Base-by-base conservation (phyloP, 2,888 invertebrate genomes). In the Anagyrus pseudococci region DNA sequence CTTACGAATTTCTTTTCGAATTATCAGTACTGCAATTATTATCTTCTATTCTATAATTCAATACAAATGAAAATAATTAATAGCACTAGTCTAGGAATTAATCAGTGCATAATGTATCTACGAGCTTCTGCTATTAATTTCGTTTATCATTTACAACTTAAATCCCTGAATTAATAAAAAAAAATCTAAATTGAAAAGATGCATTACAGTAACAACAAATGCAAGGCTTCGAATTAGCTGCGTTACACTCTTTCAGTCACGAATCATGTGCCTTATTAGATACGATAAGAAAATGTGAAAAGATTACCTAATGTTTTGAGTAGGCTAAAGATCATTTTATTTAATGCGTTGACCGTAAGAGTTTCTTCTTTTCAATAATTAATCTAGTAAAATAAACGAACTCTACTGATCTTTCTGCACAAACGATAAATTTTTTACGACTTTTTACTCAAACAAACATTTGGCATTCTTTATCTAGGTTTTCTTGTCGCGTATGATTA, bases 191-290 rank as follows among this genome's bases (percentile, higher is more conserved):
- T n/a, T n/a, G n/a, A n/a, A n/a, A n/a, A n/a, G n/a, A n/a, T n/a
- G n/a, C 22, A 19, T 41, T 43, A 19, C n/a, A n/a, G n/a, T n/a
- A n/a, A 44, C 43, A 37, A 15, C 15, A 37, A 29, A 52, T 53
- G 48, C 43, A 54, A n/a, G 43, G 17, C 53, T 64, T 47, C 26
- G 22, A 46, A 48, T 48, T 54, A 60, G 25, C 52, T 29, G 43
- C 46, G 41, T 66, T 56, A 57, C 64, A 61, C 29, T 41, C 57
- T 58, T 67, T 67, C 55, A 68, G 68, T 70, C 70, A 65, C 67
- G 64, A 67, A 70, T 68, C 65, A 70, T 70, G 71, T 71, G 71
- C 71, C 71, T 71, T 71, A 71, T 61, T 68, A 68, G 63, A 69
- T 55, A 49, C 47, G 62, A 63, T 62, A 59, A 67, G 63, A 49